Evolutionary conservation across 2,888 invertebrate genomes (phyloP), one percentile per base, ranked within the genome.

Genomic region (Morpho helenor): DNA sequence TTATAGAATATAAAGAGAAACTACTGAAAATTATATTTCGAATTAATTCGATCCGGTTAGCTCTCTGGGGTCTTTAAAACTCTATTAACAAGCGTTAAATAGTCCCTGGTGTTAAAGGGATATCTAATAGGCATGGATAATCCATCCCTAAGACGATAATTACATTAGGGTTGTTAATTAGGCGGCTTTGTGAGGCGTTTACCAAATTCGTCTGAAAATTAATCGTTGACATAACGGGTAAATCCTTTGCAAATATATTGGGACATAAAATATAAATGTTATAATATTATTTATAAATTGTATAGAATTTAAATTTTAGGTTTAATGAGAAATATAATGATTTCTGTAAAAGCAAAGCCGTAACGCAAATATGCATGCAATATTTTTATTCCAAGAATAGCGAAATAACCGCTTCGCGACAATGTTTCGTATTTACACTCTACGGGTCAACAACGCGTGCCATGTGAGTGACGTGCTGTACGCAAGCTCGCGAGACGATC

Each of bases 401-500:
- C 16, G 16, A 10, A 40, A 50, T 9, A 45, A 42, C 6, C 51
- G 46, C 48, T 55, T 57, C 56, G 61, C 63, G 51, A 56, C 51
- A 58, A 51, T 47, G 51, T 31, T 22, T 41, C 40, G 44, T 49
- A 53, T 58, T 49, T 53, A 49, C 54, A 59, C 52, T 41, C 54
- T 59, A 49, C 48, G 44, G 49, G 46, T 52, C 44, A 54, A 59
- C 48, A 56, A 54, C 61, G 56, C 58, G 64, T 60, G 62, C 64
- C 64, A 64, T 64, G 64, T 64, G 65, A 57, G 63, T 22, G 48
- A 39, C 61, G 46, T 31, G 31, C 31, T 49, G 60, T 52, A 48
- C 57, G 58, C 57, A 49, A 47, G 50, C 63, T 69, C 67, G 70
- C 65, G 62, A 57, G 66, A 63, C 66, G 64, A 56, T 69, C 70